Base-by-base conservation (phyloP, 2,113 vertebrate species). In the Pungitius pungitius region DNA sequence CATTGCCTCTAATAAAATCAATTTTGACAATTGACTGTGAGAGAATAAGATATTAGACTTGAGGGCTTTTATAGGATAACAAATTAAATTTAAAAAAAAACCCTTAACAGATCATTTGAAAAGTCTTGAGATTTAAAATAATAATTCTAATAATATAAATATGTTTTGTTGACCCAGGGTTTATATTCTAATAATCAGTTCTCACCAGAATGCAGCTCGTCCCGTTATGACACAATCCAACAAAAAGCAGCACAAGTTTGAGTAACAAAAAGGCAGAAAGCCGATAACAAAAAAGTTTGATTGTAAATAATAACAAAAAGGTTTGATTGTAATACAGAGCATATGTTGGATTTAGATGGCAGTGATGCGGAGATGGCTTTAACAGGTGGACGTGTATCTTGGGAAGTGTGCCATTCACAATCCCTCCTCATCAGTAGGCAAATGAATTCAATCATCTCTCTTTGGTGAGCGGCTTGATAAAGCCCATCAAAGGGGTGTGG, bases 371-470 rank as follows among this genome's bases (percentile, higher is more conserved):
- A 70, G 78, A 85, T 75, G 64, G 59, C 83, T 85, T 69, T 87
- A 42, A 85, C 85, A 87, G 85, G 88, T 88, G 82, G 69, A 73
- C 73, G 78, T n/a, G 70, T 66, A 55, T 70, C 82, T 18, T 51
- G 47, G 82, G 88, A 80, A 76, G 85, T 68, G 78, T 70, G 77
- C 70, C 56, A 84, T 69, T 82, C 30, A 6, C 77, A 78, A 79
- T 81, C 81, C 80, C 75, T 26, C 47, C 80, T 89, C 89, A 88
- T 88, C 90, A 90, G 87, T 80, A 86, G 54, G 78, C 88, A 88
- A 88, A 87, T 90, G 37, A 90, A 90, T 90, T 90, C 85, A 88
- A 89, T 88, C 85, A 79, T 76, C 69, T 80, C 72, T 75, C 81
- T 72, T 82, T 78, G 75, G 76, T 85, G 80, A 85, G 84, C 66